These are phyloP conservation scores for Aphidius colemani DNA, from an alignment of 2,888 invertebrate genomes.

Conservation along the genomic window DNA sequence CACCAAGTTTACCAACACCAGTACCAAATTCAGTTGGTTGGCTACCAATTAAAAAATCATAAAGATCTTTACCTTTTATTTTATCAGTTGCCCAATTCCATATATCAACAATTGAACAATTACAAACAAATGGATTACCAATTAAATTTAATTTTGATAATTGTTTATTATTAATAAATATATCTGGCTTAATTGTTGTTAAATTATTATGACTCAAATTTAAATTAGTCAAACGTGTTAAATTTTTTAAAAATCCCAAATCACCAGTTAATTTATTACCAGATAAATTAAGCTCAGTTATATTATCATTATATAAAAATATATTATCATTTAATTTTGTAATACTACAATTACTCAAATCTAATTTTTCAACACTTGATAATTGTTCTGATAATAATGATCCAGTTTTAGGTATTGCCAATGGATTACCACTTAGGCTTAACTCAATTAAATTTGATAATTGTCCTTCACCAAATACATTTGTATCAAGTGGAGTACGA, in stretches of 20 bases:
- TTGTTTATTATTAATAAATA: slow-evolving; percentile 65
- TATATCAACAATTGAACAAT: slow-evolving; percentile 72
- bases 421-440: slow-evolving; percentile 71
- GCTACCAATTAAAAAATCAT: slow-evolving; percentile 70
- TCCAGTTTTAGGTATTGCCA: slow-evolving; percentile 66
- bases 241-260: slow-evolving; percentile 64
- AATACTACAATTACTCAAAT: slow-evolving; percentile 71
- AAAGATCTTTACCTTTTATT: slow-evolving; percentile 67
- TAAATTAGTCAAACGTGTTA: slow-evolving; percentile 66
- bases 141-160: slow-evolving; percentile 68
- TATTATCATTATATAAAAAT: slow-evolving; percentile 67
- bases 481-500: slow-evolving; percentile 68
- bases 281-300: slow-evolving; percentile 67
- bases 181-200: slow-evolving; percentile 65
- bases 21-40: slow-evolving; percentile 69
- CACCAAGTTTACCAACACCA: slow-evolving; percentile 68
- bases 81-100: slow-evolving; percentile 70
- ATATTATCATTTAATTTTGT: slow-evolving; percentile 66
- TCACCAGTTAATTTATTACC: slow-evolving; percentile 66
- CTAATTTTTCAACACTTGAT: slow-evolving; percentile 68
- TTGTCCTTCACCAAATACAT: slow-evolving; percentile 70
- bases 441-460: slow-evolving; percentile 71
- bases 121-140: slow-evolving; percentile 73
- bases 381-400: slow-evolving; percentile 70
- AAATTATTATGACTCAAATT: slow-evolving; percentile 71